Evolutionary conservation across 2,113 vertebrate species (phyloP).

Genomic region (Tachycineta bicolor): DNA sequence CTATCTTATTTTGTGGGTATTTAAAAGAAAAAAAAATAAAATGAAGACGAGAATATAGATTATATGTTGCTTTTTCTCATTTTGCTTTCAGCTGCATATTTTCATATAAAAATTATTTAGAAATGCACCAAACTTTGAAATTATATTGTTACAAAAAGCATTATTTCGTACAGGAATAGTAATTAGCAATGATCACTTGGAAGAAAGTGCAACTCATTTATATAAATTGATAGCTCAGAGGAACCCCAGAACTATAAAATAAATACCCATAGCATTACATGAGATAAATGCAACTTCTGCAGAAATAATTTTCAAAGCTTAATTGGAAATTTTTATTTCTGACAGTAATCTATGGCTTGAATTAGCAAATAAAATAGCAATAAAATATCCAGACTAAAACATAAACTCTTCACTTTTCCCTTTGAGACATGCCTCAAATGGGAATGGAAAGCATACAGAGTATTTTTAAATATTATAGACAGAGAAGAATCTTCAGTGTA

Average conservation of each 20-base stretch:
- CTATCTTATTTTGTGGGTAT: background rate
- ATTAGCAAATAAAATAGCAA: background rate
- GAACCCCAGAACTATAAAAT: background rate
- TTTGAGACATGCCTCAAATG: background rate
- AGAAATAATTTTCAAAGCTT: background rate
- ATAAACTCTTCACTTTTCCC: background rate
- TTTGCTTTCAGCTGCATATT: background rate
- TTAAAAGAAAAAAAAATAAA: background rate
- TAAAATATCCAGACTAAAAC: background rate
- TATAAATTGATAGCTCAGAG: background rate
- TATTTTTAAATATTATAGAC: background rate
- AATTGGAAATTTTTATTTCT: conserved; percentile 1
- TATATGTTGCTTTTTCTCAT: background rate
- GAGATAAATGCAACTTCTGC: background rate
- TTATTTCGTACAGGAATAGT: background rate
- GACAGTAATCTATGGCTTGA: background rate
- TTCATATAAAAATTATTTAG: background rate
- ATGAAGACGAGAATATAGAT: background rate
- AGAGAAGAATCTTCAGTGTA: background rate
- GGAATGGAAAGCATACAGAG: background rate
- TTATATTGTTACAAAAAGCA: background rate
- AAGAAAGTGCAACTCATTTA: background rate
- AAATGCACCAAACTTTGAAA: background rate
- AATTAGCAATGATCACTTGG: background rate
- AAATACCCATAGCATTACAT: background rate